A percentile compares a stretch with the other conserved stretches of the same genome.
Conservation (phyloP, 2,888 invertebrate species). For the Cheilosia vulpina region DNA sequence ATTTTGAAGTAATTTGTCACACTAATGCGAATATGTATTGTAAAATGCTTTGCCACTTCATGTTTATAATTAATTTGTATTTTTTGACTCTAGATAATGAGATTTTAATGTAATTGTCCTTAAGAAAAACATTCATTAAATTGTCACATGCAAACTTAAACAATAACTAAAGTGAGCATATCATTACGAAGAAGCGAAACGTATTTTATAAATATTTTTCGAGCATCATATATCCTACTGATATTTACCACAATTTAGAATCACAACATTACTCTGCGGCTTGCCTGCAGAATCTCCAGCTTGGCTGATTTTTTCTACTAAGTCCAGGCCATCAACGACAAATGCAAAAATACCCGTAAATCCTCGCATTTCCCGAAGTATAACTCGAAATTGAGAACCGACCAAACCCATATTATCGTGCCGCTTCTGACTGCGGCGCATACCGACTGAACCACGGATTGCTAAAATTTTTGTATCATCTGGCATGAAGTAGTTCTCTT, state of each 20-base stretch:
- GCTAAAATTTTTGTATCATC: constrained; percentile 91
- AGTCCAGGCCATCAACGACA: constrained; percentile 91
- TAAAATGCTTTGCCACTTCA: background rate
- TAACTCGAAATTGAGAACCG: constrained; percentile 93
- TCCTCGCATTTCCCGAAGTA: constrained; percentile 91
- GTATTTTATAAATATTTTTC: constrained; percentile 9
- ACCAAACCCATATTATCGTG: constrained; percentile 92
- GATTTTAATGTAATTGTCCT: background rate
- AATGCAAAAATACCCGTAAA: constrained; percentile 93
- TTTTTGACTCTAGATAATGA: background rate
- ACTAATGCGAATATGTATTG: constrained; percentile 20
- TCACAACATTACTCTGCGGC: constrained; percentile 89
- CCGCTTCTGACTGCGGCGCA: constrained; percentile 91
- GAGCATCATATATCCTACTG: constrained; percentile 81
- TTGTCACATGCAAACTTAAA: constrained; percentile 37
- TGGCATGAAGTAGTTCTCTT: constrained; percentile 91
- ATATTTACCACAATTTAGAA: constrained; percentile 90
- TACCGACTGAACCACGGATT: constrained; percentile 91
- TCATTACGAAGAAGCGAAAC: constrained; percentile 8
- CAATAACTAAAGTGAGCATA: background rate
- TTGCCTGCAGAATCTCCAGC: constrained; percentile 91
- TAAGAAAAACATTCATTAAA: constrained; percentile 37
- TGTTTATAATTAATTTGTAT: constrained; percentile 2
- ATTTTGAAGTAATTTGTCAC: constrained; percentile 40
- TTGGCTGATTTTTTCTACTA: constrained; percentile 91